Base-by-base conservation (phyloP, 2,888 invertebrate genomes). In the Platycheirus albimanus region DNA sequence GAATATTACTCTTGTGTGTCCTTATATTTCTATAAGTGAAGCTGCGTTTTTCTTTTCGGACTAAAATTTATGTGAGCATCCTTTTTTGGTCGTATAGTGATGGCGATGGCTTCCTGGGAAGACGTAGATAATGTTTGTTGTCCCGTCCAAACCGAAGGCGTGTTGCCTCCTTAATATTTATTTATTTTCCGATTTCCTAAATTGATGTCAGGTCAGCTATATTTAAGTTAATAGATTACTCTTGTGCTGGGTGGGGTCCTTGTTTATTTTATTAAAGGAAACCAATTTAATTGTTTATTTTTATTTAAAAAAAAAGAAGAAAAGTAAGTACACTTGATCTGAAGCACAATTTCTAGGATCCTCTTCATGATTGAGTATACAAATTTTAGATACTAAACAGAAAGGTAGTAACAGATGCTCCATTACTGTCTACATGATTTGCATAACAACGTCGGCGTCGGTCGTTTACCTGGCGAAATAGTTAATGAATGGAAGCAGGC, bases 131-230 rank as follows among this genome's bases (percentile, higher is more conserved):
- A 76, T 76, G 33, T 24, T 58, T 15, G 28, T 56, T 30, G 61
- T 8, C 51, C 54, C n/a, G n/a, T n/a, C n/a, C n/a, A n/a, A n/a
- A n/a, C n/a, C n/a, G 33, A 19, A 13, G 58, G 66, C 69, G 63
- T 54, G 71, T 72, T 72, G 70, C 47, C 52, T 67, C 17, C 61
- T 52, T 77, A 67, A 77, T 81, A 77, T 81, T 81, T 81, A 81
- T 81, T 81, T 81, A 81, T 81, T 81, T 81, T 81, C 28, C 77
- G 81, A 81, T 81, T 81, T 49, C 43, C 77, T 20, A 77, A 77
- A 77, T 77, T 71, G 81, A 66, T 77, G 77, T 58, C 66, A 71
- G 69, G 49, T 19, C 51, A 64, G 76, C 15, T 56, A 58, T 69
- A n/a, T n/a, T 74, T 43, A 45, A 36, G 75, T 74, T 74, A 61